These are phyloP conservation scores for Neoniphon sammara DNA, from an alignment of 2,797 vertebrate genomes.

Conservation along the genomic window DNA sequence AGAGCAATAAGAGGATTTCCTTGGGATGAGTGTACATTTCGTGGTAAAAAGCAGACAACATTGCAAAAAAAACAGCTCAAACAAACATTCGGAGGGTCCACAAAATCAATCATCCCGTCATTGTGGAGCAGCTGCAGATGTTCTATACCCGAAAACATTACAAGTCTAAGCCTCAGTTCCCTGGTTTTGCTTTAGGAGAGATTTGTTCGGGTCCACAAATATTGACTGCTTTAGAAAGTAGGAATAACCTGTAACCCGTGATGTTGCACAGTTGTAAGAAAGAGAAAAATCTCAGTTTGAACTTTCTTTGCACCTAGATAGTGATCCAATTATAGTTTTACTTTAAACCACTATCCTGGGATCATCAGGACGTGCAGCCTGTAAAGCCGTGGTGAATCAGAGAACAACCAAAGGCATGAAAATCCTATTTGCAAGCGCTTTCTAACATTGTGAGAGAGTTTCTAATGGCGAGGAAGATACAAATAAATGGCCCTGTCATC, in stretches of 20 bases:
- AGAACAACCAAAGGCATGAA: constrained; percentile 3
- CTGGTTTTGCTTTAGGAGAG: too few species aligned
- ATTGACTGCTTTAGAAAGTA: neutral
- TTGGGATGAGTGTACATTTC: too few species aligned
- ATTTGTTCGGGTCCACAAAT: neutral
- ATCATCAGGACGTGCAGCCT: constrained; percentile 21
- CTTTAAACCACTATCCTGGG: constrained; percentile 21
- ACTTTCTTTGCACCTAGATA: constrained; percentile 17
- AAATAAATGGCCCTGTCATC: constrained; percentile 37
- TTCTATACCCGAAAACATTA: too few species aligned
- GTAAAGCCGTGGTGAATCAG: constrained; percentile 3
- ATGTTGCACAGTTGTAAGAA: neutral
- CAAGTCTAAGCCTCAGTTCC: neutral
- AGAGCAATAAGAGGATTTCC: neutral
- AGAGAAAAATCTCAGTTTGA: constrained; percentile 1
- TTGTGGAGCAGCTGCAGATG: too few species aligned
- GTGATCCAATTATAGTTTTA: constrained; percentile 26
- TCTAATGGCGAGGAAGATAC: constrained; percentile 1
- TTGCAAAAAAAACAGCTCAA: too few species aligned
- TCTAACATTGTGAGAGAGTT: constrained; percentile 14
- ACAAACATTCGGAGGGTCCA: too few species aligned
- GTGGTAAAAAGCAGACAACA: too few species aligned
- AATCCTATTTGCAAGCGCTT: constrained; percentile 19
- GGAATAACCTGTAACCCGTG: neutral
- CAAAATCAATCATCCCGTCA: too few species aligned